Conservation (phyloP, 2,797 vertebrate genomes). For the Hyperoplus lanceolatus region DNA sequence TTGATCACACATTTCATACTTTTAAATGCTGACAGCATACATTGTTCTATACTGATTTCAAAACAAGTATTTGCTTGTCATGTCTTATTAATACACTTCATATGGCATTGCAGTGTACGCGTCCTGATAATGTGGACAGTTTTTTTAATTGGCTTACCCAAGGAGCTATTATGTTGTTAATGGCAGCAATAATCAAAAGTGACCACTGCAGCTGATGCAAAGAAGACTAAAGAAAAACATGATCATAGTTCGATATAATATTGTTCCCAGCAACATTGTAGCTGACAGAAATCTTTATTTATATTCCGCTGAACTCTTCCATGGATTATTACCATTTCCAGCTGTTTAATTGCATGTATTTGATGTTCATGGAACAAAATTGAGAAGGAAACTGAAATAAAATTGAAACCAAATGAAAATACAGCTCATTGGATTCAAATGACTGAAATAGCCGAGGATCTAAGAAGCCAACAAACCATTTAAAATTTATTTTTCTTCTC, state of each 20-base stretch:
- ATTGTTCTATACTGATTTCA: slow-evolving; percentile 19
- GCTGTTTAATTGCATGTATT: not conserved
- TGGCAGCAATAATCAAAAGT: not conserved
- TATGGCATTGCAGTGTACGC: not conserved
- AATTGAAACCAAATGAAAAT: slow-evolving; percentile 4
- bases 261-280: too few species aligned
- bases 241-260: not conserved
- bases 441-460: slow-evolving; percentile 1
- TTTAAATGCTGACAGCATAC: not conserved
- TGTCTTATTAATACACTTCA: slow-evolving; percentile 6
- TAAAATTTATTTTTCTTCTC: not conserved
- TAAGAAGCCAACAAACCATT: not conserved
- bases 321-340: slow-evolving; percentile 1
- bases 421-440: slow-evolving; percentile 5
- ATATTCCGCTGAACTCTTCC: not conserved
- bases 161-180: not conserved
- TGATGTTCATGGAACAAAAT: not conserved
- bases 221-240: not conserved
- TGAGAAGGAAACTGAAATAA: not conserved
- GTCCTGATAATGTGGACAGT: too few species aligned
- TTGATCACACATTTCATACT: not conserved
- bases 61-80: not conserved
- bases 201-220: not conserved
- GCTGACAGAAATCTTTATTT: too few species aligned
- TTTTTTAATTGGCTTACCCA: not conserved